Conservation (phyloP, 2,888 invertebrate genomes). For the Tanypteryx hageni region DNA sequence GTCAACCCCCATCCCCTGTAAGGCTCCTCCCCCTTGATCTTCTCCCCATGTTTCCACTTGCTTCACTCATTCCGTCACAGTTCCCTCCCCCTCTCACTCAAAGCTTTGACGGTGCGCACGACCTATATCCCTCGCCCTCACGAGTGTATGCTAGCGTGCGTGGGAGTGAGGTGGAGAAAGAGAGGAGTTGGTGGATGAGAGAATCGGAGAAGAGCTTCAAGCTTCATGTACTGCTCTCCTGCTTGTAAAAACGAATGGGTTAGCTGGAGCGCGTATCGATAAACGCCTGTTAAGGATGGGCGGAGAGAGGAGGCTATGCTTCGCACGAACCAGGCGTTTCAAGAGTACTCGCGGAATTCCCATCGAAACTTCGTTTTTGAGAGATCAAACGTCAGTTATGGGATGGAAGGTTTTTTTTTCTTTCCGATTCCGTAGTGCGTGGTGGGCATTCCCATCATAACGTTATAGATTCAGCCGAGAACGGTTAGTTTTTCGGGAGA, state of each 20-base stretch:
- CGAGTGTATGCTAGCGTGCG: not conserved
- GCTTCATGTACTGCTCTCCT: not conserved
- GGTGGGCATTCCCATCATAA: no score
- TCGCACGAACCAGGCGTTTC: no score
- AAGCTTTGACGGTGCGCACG: not conserved
- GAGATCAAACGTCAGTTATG: no score
- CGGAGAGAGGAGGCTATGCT: no score
- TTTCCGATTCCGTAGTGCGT: no score
- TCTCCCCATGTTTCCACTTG: not conserved
- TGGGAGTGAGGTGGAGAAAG: not conserved
- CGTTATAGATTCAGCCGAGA: no score
- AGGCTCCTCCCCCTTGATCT: not conserved
- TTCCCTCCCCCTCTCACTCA: not conserved
- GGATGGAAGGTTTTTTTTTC: no score
- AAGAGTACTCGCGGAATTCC: no score
- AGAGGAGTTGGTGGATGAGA: not conserved
- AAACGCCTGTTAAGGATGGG: no score
- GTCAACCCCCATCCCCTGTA: not conserved
- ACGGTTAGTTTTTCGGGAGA: no score
- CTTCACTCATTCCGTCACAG: not conserved
- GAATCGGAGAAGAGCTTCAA: not conserved
- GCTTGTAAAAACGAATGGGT: not conserved
- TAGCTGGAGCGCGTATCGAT: not conserved
- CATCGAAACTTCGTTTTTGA: no score
- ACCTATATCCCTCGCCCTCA: not conserved